Base-by-base conservation (phyloP, 2,888 invertebrate genomes). In the Iphiclides podalirius region DNA sequence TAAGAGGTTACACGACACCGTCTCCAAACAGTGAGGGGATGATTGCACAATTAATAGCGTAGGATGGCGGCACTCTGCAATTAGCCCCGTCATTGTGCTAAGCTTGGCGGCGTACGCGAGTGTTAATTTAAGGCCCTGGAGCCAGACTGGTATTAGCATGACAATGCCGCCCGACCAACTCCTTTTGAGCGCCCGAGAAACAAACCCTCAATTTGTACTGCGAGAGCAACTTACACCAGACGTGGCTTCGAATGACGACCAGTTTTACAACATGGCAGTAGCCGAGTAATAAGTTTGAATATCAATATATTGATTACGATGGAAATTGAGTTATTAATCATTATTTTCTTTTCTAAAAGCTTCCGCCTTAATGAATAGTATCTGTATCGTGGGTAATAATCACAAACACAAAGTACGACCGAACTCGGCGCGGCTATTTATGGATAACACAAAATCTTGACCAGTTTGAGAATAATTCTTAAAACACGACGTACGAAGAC, bases 151-250 rank as follows among this genome's bases (percentile, higher is more conserved):
- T 57, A 78, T 79, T 79, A 72, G 56, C 78, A 81, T 80, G 66
- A 83, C 80, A 80, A 78, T 72, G 60, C 58, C 47, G 42, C 57
- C 67, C 75, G 77, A 78, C 72, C 68, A 75, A 68, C 52, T 52
- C 59, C 57, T 55, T 52, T 53, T 54, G 54, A 51, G 55, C 54
- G 61, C 63, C 11, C 14, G 37, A 17, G 26, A 66, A 72, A 75
- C 71, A 73, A 66, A 66, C 59, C 53, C 46, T 63, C 71, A 70
- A 75, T 75, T 78, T 66, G 52, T 58, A 59, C 54, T 60, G 61
- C 12, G n/a, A n/a, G n/a, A n/a, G 54, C 52, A 48, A 4, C 23
- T 17, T 26, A 26, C 12, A 17, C 28, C 16, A 34, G 33, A 34
- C 26, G 41, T 9, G 4, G 26, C 16, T 23, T 23, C 38, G 23